Percentiles rank a stretch among this genome's conserved stretches.
Evolutionary conservation across 1,140 invertebrate genomes (phyloP).

Genomic region (Drosophila trapezifrons): DNA sequence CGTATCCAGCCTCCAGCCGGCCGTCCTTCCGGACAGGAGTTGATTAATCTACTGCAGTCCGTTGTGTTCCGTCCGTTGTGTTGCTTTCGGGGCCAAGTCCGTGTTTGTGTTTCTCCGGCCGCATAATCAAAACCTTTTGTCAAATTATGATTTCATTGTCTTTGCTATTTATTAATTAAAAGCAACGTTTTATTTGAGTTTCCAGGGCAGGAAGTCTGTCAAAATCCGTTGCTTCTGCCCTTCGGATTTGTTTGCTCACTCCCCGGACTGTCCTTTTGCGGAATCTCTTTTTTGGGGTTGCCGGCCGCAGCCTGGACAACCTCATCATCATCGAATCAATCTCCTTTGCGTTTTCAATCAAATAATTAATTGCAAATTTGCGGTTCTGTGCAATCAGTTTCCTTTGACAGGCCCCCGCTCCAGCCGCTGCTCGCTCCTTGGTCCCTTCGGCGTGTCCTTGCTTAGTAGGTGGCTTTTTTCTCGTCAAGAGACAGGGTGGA

Average conservation of each 20-base stretch:
- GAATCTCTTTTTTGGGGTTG: constrained; percentile 16
- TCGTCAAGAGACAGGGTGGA: constrained; percentile 2
- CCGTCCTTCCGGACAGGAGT: constrained; percentile 39
- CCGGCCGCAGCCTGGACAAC: constrained; percentile 21
- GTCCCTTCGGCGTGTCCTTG: constrained; percentile 6
- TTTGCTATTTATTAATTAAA: constrained; percentile 72
- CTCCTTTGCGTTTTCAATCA: constrained; percentile 44
- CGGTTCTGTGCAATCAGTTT: constrained; percentile 40
- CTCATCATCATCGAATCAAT: constrained; percentile 40
- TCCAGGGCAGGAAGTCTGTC: constrained; percentile 6
- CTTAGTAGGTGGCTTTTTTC: constrained; percentile 19
- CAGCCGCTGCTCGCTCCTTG: neutral
- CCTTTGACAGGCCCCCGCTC: constrained; percentile 12
- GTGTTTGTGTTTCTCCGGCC: constrained; percentile 50
- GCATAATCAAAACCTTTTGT: constrained; percentile 52
- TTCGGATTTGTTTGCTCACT: constrained; percentile 5
- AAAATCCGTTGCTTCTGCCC: neutral
- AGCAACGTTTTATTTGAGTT: constrained; percentile 46
- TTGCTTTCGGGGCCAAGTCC: constrained; percentile 33
- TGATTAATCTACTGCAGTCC: constrained; percentile 68
- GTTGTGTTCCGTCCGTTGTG: constrained; percentile 17
- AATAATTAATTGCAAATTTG: constrained; percentile 55
- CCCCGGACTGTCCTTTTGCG: neutral
- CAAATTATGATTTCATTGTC: constrained; percentile 39
- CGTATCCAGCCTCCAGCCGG: constrained; percentile 24